phyloP scores from a whole-genome alignment of 2,113 vertebrate genomes.

The Paramormyrops kingsleyae region DNA sequence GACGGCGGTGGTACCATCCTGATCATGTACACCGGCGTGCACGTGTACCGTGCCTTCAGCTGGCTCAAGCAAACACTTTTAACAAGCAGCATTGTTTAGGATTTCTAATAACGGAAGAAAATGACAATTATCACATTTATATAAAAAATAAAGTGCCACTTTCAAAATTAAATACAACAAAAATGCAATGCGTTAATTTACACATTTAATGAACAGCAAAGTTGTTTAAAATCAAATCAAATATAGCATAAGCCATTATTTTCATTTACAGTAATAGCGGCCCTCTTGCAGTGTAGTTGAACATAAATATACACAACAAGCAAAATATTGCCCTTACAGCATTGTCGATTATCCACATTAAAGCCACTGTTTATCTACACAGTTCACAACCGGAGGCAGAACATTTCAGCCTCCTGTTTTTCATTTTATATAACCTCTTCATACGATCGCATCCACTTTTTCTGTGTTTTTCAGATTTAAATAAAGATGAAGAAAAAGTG shows the following conservation, averaged over 20 bases:
- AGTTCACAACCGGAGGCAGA: neutral
- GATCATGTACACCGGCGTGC: neutral
- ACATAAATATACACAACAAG: neutral
- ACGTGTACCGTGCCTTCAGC: neutral
- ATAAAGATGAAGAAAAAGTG: neutral
- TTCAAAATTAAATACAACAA: neutral
- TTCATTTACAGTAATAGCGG: neutral
- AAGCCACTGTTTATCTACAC: neutral
- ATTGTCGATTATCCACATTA: neutral
- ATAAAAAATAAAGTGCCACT: neutral
- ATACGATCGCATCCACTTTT: neutral
- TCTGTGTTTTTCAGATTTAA: neutral
- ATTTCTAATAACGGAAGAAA: neutral
- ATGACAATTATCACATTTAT: neutral
- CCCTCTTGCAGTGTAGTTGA: neutral
- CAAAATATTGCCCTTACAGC: neutral
- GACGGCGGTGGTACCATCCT: neutral
- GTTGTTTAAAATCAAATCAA: slow-evolving; percentile 7
- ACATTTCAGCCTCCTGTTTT: neutral
- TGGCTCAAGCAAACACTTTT: neutral
- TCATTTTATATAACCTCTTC: neutral
- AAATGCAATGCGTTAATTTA: slow-evolving; percentile 1
- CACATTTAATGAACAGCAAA: neutral
- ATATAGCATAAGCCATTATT: neutral
- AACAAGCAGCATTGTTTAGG: neutral